A percentile compares a stretch with the other conserved stretches of the same genome.
phyloP scores from a whole-genome alignment of 1,140 invertebrate genomes.

The Pemphigus obesinymphae region DNA sequence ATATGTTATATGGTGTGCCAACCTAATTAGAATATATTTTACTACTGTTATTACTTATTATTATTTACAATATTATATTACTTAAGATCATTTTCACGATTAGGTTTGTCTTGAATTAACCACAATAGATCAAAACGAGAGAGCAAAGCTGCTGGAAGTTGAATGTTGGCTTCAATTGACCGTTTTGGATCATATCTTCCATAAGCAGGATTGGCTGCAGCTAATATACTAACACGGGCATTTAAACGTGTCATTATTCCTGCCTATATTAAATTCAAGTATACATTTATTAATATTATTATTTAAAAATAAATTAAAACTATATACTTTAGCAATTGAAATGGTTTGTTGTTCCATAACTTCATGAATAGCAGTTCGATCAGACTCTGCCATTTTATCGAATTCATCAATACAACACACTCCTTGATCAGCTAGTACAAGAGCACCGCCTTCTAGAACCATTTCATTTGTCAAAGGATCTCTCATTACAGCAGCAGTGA shows the following conservation, averaged over 20 bases:
- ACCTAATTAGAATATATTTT: constrained; percentile 52
- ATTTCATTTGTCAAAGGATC: constrained; percentile 96
- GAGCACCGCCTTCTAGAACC: constrained; percentile 82
- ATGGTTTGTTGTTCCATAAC: constrained; percentile 99
- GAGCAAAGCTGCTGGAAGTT: constrained; percentile 93
- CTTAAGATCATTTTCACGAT: constrained; percentile 86
- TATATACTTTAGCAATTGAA: constrained; percentile 88
- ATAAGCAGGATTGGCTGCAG: constrained; percentile 97
- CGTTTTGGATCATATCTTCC: constrained; percentile 95
- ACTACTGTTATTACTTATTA: not conserved
- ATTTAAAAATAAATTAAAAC: constrained; percentile 8
- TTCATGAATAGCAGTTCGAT: constrained; percentile 97
- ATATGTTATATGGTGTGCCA: constrained; percentile 96
- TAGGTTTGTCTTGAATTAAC: constrained; percentile 92
- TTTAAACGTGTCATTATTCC: constrained; percentile 94
- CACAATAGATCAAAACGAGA: constrained; percentile 97
- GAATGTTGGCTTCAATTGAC: constrained; percentile 95
- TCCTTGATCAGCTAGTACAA: constrained; percentile 94
- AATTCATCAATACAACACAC: constrained; percentile 99
- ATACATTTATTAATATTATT: not conserved
- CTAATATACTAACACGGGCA: constrained; percentile 84
- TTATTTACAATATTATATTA: constrained; percentile 46
- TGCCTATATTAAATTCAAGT: constrained; percentile 58
- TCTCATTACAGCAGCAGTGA: constrained; percentile 97
- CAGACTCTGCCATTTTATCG: constrained; percentile 97